Percentiles rank a stretch among this genome's conserved stretches.
Evolutionary conservation across 2,113 vertebrate species (phyloP).

Genomic region (Grammomys dolichurus): DNA sequence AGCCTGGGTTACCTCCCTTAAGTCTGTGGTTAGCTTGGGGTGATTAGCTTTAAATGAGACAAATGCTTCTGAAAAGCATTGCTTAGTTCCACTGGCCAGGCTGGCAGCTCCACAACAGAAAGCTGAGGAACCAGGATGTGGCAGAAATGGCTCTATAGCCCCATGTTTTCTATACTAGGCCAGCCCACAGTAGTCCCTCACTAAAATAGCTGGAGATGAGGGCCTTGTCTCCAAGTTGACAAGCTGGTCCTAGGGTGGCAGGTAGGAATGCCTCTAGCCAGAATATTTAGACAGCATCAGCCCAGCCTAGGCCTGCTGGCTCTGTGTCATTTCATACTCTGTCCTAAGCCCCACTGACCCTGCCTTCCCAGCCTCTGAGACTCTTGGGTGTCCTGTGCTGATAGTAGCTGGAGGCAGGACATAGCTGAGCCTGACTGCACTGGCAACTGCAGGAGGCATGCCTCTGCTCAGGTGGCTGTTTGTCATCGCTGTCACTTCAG

Average conservation of each 20-base stretch:
- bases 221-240: background rate
- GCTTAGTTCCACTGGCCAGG: background rate
- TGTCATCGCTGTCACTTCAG: background rate
- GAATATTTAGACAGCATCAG: background rate
- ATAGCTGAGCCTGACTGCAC: background rate
- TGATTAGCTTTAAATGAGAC: background rate
- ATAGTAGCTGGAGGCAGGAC: background rate
- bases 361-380: background rate
- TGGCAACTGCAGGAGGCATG: accelerated
- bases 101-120: no score
- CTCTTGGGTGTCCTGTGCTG: background rate
- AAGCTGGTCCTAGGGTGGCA: background rate
- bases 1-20: background rate
- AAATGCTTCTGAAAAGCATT: background rate
- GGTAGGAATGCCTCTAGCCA: background rate
- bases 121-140: no score
- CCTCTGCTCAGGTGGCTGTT: background rate
- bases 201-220: background rate
- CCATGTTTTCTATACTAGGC: background rate
- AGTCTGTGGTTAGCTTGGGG: background rate
- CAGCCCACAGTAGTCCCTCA: background rate
- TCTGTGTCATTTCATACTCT: background rate
- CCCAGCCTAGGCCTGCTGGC: background rate
- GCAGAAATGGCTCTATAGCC: background rate
- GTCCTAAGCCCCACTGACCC: background rate